Conservation (phyloP, 2,113 vertebrate species). For the Alectura lathami region DNA sequence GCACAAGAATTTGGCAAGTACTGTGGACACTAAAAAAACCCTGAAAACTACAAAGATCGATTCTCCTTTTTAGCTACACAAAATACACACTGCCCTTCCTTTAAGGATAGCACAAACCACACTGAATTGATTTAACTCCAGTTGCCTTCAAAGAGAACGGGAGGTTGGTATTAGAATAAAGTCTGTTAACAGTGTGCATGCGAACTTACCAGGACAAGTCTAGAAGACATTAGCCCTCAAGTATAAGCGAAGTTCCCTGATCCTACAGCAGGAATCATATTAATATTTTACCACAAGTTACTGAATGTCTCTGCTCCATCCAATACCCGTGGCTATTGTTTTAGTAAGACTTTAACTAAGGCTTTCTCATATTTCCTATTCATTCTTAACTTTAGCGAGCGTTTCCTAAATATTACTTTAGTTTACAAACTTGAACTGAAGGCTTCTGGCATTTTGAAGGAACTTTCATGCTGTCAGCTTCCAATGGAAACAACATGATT, state of each 20-base stretch:
- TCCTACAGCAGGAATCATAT: not conserved
- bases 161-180: not conserved
- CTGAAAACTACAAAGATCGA: not conserved
- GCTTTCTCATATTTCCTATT: not conserved
- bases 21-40: not conserved
- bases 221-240: not conserved
- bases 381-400: not conserved
- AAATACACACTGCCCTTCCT: not conserved
- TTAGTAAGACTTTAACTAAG: not conserved
- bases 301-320: not conserved
- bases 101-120: not conserved
- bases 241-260: not conserved
- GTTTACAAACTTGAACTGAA: not conserved
- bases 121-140: not conserved
- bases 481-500: not conserved
- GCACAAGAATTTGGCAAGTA: not conserved
- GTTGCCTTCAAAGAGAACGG: not conserved
- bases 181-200: not conserved
- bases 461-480: not conserved
- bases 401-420: not conserved
- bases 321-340: not conserved
- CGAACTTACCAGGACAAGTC: not conserved
- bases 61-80: not conserved
- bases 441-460: not conserved
- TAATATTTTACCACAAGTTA: not conserved